A percentile compares a stretch with the other conserved stretches of the same genome.
phyloP scores from a whole-genome alignment of 1,140 invertebrate species.

The Ladona fulva region DNA sequence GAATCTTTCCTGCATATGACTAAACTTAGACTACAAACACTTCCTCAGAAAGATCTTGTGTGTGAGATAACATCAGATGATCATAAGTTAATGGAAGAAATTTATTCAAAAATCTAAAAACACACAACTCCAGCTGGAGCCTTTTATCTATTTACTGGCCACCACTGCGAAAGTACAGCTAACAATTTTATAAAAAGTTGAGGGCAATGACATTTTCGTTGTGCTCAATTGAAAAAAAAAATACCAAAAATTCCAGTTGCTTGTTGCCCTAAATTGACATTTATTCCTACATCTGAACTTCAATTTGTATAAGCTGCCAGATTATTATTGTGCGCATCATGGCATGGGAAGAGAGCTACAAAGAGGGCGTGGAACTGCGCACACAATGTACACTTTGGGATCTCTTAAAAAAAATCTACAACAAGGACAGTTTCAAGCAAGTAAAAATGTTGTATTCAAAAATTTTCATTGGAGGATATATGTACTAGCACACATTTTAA shows the following conservation, averaged over 20 bases:
- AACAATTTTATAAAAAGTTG: not conserved
- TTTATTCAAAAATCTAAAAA: not conserved
- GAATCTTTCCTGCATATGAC: too few species aligned
- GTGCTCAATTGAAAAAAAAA: not conserved
- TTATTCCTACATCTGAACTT: not conserved
- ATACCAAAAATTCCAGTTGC: not conserved
- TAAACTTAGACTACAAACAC: too few species aligned
- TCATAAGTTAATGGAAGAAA: too few species aligned
- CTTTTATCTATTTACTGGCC: not conserved
- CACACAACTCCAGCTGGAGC: not conserved
- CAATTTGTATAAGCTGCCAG: not conserved
- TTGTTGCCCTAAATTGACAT: not conserved
- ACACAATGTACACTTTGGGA: not conserved
- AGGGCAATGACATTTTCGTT: not conserved
- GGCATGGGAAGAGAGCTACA: not conserved
- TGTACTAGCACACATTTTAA: not conserved
- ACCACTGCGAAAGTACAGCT: not conserved
- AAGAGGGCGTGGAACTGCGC: not conserved
- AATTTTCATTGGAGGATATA: not conserved
- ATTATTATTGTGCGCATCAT: not conserved
- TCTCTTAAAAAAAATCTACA: not conserved
- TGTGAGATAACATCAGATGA: too few species aligned
- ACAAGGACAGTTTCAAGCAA: not conserved
- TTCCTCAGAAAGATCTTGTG: too few species aligned
- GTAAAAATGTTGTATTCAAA: constrained; percentile 3